phyloP scores from a whole-genome alignment of 2,113 vertebrate genomes.

The Aix galericulata region DNA sequence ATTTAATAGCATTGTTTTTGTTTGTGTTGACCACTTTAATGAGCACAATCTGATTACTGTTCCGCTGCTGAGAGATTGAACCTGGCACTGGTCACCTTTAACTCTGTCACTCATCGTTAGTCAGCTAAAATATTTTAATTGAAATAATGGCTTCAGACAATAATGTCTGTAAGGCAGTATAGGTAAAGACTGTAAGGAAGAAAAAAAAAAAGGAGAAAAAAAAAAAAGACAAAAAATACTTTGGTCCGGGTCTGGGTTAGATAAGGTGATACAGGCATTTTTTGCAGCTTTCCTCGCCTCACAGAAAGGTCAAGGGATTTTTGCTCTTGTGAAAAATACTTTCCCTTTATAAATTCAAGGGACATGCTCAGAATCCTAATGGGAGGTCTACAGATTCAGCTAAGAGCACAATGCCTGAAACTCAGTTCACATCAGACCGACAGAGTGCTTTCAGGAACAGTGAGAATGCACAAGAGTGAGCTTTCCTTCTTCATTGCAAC shows the following conservation, averaged over 20 bases:
- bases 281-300: not conserved
- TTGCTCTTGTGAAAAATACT: not conserved
- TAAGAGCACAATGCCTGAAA: not conserved
- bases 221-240: not conserved
- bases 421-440: not conserved
- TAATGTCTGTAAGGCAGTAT: not conserved
- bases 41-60: constrained; percentile 66
- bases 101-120: constrained; percentile 33
- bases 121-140: constrained; percentile 38
- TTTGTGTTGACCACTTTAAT: constrained; percentile 42
- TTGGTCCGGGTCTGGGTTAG: not conserved
- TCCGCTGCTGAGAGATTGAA: constrained; percentile 52
- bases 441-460: not conserved
- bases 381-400: not conserved
- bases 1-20: constrained; percentile 52
- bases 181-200: not conserved
- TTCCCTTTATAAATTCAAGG: not conserved
- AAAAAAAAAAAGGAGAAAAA: not conserved
- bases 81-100: constrained; percentile 52
- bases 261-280: not conserved
- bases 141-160: constrained; percentile 40
- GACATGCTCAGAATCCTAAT: not conserved
- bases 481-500: not conserved
- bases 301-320: not conserved
- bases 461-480: not conserved